These are phyloP conservation scores for Brachionus paranguensis DNA, from an alignment of 1,140 invertebrate genomes.

Conservation along the genomic window DNA sequence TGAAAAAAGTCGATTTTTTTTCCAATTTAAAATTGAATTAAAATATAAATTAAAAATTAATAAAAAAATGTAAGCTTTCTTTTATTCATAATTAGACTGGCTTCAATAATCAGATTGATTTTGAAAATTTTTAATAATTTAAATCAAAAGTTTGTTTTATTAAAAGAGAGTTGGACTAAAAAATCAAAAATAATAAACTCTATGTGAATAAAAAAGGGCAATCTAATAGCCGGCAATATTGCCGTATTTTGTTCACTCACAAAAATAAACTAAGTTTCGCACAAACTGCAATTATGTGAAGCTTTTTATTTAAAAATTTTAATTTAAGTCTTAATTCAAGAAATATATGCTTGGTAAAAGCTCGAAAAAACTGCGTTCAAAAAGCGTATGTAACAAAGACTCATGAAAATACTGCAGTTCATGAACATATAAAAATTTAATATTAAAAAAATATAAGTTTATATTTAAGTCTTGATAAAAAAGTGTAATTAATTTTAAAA, in stretches of 20 bases:
- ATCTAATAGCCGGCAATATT: neutral
- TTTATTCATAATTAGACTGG: no score
- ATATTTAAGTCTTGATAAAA: neutral
- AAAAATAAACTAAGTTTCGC: neutral
- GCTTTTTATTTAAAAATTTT: neutral
- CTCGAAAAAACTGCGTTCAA: constrained; percentile 22
- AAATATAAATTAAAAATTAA: no score
- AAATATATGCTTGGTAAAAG: constrained; percentile 9
- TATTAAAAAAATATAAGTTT: neutral
- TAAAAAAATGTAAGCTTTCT: no score
- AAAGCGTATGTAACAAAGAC: constrained; percentile 30
- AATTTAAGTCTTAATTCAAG: neutral
- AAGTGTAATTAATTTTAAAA: neutral
- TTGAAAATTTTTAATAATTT: no score
- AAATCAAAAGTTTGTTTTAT: no score
- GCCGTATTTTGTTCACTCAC: neutral
- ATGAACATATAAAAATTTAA: constrained; percentile 16
- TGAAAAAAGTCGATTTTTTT: no score
- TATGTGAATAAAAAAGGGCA: neutral
- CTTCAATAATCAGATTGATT: no score
- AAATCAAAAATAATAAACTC: no score
- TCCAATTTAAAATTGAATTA: no score
- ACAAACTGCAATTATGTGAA: neutral
- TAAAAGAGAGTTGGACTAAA: no score
- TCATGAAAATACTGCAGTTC: constrained; percentile 21